Base-by-base conservation (phyloP, 2,113 vertebrate genomes). In the Proterorhinus semilunaris region DNA sequence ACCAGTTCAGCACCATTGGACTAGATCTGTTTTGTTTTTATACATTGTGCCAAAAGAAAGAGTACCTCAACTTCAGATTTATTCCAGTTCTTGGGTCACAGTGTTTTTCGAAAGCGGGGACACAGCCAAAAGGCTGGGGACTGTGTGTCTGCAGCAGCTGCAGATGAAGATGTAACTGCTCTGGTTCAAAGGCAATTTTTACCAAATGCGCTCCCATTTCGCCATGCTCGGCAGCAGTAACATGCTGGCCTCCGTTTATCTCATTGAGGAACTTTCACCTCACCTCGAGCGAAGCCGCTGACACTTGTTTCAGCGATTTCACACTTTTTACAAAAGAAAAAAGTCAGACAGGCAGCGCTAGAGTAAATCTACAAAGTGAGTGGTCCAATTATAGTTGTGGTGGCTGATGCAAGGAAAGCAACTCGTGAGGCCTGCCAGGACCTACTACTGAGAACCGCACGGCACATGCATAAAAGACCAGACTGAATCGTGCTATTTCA, bases 381-480 rank as follows among this genome's bases (percentile, higher is more conserved):
- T 43, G 58, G 21, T 71, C 21, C 58, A 65, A 53, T 79, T 65
- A 66, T 16, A 53, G 42, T 67, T 57, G 21, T 71, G 58, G 67
- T 48, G 66, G 57, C 67, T 71, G 76, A 74, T 79, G 55, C 57
- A 68, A 71, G 49, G 63, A 71, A 15, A 46, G 59, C 46, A 74
- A 68, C 66, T 48, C 43, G 11, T 52, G 47, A 72, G 62, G 17
- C 69, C 46, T 16, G 68, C 9, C 6, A 46, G 15, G 21, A 48
- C 15, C 52, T 42, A 55, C 66, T 53, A 63, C 58, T 44, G 66
- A 44, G 27, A 11, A 47, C 45, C 16, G 47, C 46, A 68, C 63
- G 43, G 46, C 17, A 5, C 36, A 36, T 66, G 10, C 51, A 64
- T 52, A 13, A 15, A 58, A 27, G 59, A 43, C 15, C 10, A 8